Base-by-base conservation (phyloP, 2,113 vertebrate species). In the Caranx ignobilis region DNA sequence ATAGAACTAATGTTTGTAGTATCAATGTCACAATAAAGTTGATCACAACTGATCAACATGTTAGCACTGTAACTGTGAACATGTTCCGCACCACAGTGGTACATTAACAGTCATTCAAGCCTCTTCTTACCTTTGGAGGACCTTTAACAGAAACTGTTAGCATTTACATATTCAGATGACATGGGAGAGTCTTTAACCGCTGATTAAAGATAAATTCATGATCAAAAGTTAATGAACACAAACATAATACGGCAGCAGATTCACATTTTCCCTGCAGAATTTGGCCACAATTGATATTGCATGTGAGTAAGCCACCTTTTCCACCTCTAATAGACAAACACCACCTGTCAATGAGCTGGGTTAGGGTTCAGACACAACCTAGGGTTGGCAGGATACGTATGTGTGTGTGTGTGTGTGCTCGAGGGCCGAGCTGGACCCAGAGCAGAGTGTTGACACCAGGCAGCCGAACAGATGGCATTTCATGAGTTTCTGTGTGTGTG, bases 401-500 rank as follows among this genome's bases (percentile, higher is more conserved):
- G 1, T 31, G 70, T 21, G 62, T 56, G 52, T 16, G 54, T 48
- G 45, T 19, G 31, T 3, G 43, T 32, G 67, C 45, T 71, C 0
- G 2, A 55, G 68, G 47, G 72, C 11, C 47, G n/a, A 74, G 60
- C 45, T 21, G 66, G 69, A 71, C 74, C 56, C 55, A 50, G 73
- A 77, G 60, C 59, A 50, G 37, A 74, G 74, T 1, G 37, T 37
- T 37, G 80, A 82, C 73, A 86, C 65, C 59, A 12, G 80, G 57
- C 77, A 41, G 60, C 45, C 0, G 79, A 88, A 64, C 90, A 90
- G 89, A 92, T 91, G 87, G 89, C 63, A 45, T 67, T 82, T 72
- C 26, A 45, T 43, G 78, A 47, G n/a, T 68, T 7, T 82, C 83
- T n/a, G 52, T 60, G 80, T 62, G 80, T 62, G 80, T 62, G 75